Base-by-base conservation (phyloP, 1,140 invertebrate genomes). In the Globodera rostochiensis region DNA sequence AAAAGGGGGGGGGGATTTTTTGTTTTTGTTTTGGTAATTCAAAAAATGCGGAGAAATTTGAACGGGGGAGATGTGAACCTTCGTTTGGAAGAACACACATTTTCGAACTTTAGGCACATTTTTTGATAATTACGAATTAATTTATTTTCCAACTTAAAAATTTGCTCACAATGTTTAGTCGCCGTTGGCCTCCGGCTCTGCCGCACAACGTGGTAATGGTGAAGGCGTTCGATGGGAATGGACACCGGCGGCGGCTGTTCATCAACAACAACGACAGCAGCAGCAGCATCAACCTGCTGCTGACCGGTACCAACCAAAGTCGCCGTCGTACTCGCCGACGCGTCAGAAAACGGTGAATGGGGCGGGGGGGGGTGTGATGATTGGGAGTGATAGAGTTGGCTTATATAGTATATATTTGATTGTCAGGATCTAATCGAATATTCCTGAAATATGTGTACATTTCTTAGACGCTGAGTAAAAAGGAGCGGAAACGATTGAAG, bases 401-500 rank as follows among this genome's bases (percentile, higher is more conserved):
- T 25, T 25, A 25, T 25, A 25, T n/a, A n/a, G n/a, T n/a, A n/a
- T 25, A 25, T 25, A 25, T 25, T 25, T 25, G 25, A 25, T 25
- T 25, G 25, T 25, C 25, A 25, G 25, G 25, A 25, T 25, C 25
- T 25, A 25, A 25, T 25, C 25, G 36, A 36, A 36, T 36, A 36
- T 36, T 1, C 2, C 2, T 36, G 36, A 3, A 36, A 36, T 36
- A 53, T 47, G 15, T n/a, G 25, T n/a, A 53, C 4, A 53, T n/a
- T 21, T 49, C 9, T 66, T 45, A 74, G 73, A 80, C 74, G 73
- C 19, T 82, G 75, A 84, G 81, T 47, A 84, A 67, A 11, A 85
- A 81, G 71, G 77, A 49, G 66, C 57, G 77, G 73, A 86, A 83
- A 53, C 83, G 74, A 64, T 57, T 74, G 74, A 76, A 87, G 75